A percentile compares a stretch with the other conserved stretches of the same genome.
These are phyloP conservation scores for Oreocharis arfaki DNA, from an alignment of 2,113 vertebrate genomes.

Conservation along the genomic window DNA sequence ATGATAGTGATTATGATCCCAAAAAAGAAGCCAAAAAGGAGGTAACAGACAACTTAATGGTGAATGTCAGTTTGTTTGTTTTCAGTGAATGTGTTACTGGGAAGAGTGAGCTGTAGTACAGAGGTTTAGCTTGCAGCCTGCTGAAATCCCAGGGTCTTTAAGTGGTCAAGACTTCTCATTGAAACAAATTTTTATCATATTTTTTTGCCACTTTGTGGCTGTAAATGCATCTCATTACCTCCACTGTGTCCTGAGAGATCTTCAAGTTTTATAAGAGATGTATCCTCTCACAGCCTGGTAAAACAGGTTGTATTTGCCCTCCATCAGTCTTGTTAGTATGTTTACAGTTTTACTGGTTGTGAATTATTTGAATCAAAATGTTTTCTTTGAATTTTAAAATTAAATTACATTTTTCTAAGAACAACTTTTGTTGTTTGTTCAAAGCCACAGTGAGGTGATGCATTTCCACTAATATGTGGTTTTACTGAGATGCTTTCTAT, in stretches of 20 bases:
- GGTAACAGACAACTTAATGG: conserved; percentile 73
- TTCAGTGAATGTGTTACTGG: not conserved
- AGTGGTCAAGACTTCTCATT: not conserved
- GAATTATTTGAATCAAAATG: not conserved
- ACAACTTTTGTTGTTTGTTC: not conserved
- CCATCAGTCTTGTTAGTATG: not conserved
- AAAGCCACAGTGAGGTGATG: not conserved
- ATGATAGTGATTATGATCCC: conserved; percentile 97
- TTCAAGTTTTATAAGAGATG: not conserved
- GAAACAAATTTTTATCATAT: not conserved
- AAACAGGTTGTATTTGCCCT: not conserved
- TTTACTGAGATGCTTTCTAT: not conserved
- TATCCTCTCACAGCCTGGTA: not conserved
- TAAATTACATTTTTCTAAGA: not conserved
- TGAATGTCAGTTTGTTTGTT: conserved; percentile 52
- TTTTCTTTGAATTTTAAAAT: not conserved
- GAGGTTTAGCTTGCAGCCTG: not conserved
- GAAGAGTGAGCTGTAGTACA: not conserved
- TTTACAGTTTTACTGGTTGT: not conserved
- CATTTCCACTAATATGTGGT: not conserved
- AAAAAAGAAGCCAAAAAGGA: conserved; percentile 97
- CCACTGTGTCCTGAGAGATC: not conserved
- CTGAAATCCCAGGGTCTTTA: not conserved
- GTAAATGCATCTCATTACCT: not conserved
- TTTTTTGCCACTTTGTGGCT: not conserved